A percentile compares a stretch with the other conserved stretches of the same genome.
These are phyloP conservation scores for Callimorpha dominula DNA, from an alignment of 2,888 invertebrate genomes.

Conservation along the genomic window DNA sequence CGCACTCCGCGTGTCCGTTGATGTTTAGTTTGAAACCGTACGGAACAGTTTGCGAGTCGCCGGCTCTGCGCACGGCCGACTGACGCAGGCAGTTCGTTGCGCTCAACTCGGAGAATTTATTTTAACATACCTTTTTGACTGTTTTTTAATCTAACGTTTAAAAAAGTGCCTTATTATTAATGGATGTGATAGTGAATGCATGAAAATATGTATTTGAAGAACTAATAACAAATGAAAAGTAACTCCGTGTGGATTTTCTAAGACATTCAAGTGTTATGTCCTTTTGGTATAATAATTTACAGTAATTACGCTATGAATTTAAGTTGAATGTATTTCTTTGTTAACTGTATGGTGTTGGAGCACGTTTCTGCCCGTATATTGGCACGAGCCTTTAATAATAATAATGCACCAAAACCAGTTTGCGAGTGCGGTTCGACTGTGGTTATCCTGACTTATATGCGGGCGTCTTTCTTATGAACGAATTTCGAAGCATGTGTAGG, in stretches of 20 bases:
- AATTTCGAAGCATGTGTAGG: slow-evolving; percentile 67
- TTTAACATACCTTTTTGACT: slow-evolving; percentile 68
- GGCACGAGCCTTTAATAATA: slow-evolving; percentile 86
- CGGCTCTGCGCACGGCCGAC: slow-evolving; percentile 82
- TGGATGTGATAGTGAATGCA: slow-evolving; percentile 84
- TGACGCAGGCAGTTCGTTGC: slow-evolving; percentile 77
- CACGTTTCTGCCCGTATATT: slow-evolving; percentile 79
- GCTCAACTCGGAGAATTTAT: slow-evolving; percentile 78
- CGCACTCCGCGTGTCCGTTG: slow-evolving; percentile 81
- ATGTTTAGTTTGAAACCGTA: slow-evolving; percentile 79
- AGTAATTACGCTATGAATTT: slow-evolving; percentile 66
- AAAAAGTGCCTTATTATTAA: slow-evolving; percentile 80
- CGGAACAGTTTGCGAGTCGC: slow-evolving; percentile 85
- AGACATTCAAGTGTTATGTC: slow-evolving; percentile 77
- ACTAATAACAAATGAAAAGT: slow-evolving; percentile 68
- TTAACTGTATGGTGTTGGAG: slow-evolving; percentile 71
- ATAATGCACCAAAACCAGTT: slow-evolving; percentile 85
- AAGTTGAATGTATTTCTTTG: slow-evolving; percentile 70
- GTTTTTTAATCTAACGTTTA: slow-evolving; percentile 70
- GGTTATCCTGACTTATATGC: slow-evolving; percentile 83
- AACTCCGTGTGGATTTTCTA: slow-evolving; percentile 72
- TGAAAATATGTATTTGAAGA: slow-evolving; percentile 71
- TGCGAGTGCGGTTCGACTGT: slow-evolving; percentile 81
- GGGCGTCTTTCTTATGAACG: slow-evolving; percentile 77
- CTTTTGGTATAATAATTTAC: slow-evolving; percentile 81